Evolutionary conservation across 2,113 vertebrate genomes (phyloP).

Genomic region (Paratilapia polleni): DNA sequence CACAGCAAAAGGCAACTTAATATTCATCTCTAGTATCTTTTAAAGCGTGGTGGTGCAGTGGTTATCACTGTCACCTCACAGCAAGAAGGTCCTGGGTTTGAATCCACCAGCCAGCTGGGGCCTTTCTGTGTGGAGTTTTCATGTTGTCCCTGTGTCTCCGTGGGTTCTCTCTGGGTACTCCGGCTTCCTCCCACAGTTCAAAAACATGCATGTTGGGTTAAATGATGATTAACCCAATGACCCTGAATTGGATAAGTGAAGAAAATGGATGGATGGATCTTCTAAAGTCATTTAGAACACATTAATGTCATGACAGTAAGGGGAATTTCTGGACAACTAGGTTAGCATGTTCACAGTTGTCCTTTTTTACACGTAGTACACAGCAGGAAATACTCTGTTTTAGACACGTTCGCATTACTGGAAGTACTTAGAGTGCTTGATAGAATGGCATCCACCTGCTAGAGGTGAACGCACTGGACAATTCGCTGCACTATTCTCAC

Average conservation of each 20-base stretch:
- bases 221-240: neutral
- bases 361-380: neutral
- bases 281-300: neutral
- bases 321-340: neutral
- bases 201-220: neutral
- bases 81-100: neutral
- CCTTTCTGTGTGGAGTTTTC: neutral
- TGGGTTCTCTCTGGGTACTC: neutral
- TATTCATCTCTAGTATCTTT: no score
- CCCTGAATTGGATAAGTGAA: fast-evolving
- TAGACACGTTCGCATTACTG: no score
- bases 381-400: no score
- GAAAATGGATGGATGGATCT: fast-evolving
- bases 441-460: no score
- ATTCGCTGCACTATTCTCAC: no score
- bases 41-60: no score
- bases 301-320: neutral
- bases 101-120: neutral
- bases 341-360: neutral
- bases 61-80: neutral
- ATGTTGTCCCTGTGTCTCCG: no score
- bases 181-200: neutral
- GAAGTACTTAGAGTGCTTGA: no score
- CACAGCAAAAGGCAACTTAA: neutral
- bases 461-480: no score